Conservation (phyloP, 2,888 invertebrate species). For the Limnephilus marmoratus region DNA sequence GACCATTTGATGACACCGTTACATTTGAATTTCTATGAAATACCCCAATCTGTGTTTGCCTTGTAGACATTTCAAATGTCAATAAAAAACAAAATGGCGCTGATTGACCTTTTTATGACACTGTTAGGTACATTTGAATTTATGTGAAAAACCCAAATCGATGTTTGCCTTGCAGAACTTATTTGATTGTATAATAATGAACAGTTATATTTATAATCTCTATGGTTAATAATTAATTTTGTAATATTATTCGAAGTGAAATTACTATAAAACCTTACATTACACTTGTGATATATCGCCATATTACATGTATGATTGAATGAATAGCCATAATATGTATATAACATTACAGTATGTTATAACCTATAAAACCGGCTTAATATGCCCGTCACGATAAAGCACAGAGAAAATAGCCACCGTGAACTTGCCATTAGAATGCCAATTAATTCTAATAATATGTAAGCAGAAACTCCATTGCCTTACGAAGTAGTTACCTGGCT, state of each 20-base stretch:
- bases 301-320: too few relatives aligned
- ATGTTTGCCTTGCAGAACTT: not conserved
- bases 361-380: not conserved
- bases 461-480: not conserved
- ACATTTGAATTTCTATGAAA: too few relatives aligned
- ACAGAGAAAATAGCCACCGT: not conserved
- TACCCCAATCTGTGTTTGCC: too few relatives aligned
- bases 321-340: too few relatives aligned
- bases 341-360: too few relatives aligned
- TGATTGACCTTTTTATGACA: too few relatives aligned
- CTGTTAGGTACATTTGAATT: too few relatives aligned
- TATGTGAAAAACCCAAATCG: too few relatives aligned
- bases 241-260: not conserved
- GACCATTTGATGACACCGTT: too few relatives aligned
- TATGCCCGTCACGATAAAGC: not conserved
- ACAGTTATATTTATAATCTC: not conserved
- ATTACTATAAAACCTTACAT: not conserved
- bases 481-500: not conserved
- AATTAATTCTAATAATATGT: not conserved
- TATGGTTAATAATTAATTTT: not conserved
- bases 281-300: not conserved
- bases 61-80: too few relatives aligned
- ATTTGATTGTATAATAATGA: not conserved
- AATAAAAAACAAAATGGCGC: too few relatives aligned
- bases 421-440: constrained; percentile 22